phyloP scores from a whole-genome alignment of 64 coral and sea anemone species.

The Astreopora myriophthalma region DNA sequence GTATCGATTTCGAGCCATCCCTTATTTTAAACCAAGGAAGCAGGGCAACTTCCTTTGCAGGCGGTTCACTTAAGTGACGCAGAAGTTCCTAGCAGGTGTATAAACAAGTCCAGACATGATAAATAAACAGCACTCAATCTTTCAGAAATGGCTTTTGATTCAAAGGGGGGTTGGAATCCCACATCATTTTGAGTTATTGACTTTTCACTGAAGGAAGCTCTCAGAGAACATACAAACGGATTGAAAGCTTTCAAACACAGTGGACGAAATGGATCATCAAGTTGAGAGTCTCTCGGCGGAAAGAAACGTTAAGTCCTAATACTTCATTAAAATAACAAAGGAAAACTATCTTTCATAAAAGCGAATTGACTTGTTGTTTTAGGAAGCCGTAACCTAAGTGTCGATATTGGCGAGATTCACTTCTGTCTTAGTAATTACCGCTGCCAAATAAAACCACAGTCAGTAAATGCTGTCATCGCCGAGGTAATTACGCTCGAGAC shows the following conservation, averaged over 20 bases:
- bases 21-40: not conserved
- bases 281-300: not conserved
- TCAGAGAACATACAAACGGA: not conserved
- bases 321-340: conserved; percentile 32
- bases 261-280: not conserved
- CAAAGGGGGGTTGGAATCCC: not conserved
- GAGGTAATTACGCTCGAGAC: not conserved
- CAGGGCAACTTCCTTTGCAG: not conserved
- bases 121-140: not conserved
- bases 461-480: not conserved
- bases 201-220: not conserved
- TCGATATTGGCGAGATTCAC: not conserved
- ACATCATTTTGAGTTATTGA: not conserved
- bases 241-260: not conserved
- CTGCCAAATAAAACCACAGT: not conserved
- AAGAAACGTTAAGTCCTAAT: not conserved
- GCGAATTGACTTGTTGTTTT: not conserved
- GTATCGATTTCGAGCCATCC: not conserved
- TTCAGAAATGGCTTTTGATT: not conserved
- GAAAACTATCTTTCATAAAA: not conserved
- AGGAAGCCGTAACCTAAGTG: not conserved
- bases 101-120: not conserved
- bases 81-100: not conserved
- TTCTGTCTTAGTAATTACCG: not conserved
- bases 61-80: not conserved